Percentiles rank a stretch among this genome's conserved stretches.
phyloP scores from a whole-genome alignment of 2,797 vertebrate species.

The Falco berigora region DNA sequence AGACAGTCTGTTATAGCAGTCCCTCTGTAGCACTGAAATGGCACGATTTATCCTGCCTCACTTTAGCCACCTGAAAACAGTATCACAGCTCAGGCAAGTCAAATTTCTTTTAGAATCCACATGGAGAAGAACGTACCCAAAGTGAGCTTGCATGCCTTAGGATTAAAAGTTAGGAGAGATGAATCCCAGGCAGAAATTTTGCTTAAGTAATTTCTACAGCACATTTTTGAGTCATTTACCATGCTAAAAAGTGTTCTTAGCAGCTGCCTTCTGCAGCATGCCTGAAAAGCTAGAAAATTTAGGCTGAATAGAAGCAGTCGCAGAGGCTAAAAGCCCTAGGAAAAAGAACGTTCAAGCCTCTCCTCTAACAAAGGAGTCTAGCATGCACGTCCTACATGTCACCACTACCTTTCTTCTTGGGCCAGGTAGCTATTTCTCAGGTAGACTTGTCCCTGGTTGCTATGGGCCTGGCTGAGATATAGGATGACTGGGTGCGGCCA shows the following conservation, averaged over 20 bases:
- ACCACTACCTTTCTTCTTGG: neutral
- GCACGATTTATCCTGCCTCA: neutral
- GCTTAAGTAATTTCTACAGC: neutral
- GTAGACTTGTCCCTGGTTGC: neutral
- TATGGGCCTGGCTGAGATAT: neutral
- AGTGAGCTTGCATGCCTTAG: neutral
- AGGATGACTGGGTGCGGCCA: neutral
- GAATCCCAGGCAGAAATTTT: neutral
- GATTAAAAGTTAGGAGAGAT: neutral
- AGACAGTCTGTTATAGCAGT: neutral
- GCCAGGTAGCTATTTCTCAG: neutral
- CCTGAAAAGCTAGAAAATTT: neutral
- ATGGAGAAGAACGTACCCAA: fast-evolving
- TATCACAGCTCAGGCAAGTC: neutral
- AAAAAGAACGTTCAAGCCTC: neutral
- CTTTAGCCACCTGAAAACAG: neutral
- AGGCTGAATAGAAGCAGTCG: neutral
- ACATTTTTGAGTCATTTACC: neutral
- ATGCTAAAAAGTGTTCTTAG: neutral
- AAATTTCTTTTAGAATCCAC: neutral
- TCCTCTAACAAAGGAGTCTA: neutral
- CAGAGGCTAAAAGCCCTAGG: neutral
- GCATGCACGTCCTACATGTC: neutral
- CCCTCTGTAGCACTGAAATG: neutral
- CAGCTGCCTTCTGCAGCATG: neutral